A percentile compares a stretch with the other conserved stretches of the same genome.
phyloP scores from a whole-genome alignment of 30 jellyfish, hydroid and myxozoan genomes.

The Pelagia noctiluca region DNA sequence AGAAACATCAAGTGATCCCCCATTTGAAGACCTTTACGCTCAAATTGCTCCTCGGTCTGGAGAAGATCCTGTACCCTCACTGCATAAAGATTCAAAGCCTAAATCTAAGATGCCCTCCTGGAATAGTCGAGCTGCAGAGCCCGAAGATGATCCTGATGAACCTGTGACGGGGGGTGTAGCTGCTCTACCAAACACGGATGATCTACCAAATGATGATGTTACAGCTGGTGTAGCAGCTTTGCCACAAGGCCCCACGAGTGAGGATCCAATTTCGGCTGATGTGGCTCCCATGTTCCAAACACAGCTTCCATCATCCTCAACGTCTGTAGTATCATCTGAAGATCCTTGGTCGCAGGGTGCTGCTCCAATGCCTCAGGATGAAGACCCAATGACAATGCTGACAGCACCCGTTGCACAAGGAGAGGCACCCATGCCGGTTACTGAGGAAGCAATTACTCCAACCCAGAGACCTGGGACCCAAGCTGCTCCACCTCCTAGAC shows the following conservation, averaged over 20 bases:
- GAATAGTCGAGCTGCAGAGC: conserved; percentile 37
- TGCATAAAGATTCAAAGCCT: conserved; percentile 13
- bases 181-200: conserved; percentile 31
- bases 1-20: conserved; percentile 7
- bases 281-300: conserved; percentile 7
- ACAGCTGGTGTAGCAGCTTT: conserved; percentile 44
- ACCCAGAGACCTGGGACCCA: conserved; percentile 5
- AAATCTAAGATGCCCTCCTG: conserved; percentile 5
- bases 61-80: conserved; percentile 28
- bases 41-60: conserved; percentile 29
- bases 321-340: neutral
- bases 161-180: conserved; percentile 26
- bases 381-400: conserved; percentile 2
- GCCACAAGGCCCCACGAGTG: conserved; percentile 39
- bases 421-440: neutral
- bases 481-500: conserved; percentile 8
- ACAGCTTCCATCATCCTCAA: neutral
- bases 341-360: conserved; percentile 14
- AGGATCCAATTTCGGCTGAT: neutral
- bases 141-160: conserved; percentile 33
- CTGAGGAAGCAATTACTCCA: neutral
- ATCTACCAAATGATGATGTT: conserved; percentile 43
- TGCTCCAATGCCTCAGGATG: neutral
- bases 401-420: conserved; percentile 6
- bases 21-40: conserved; percentile 44